Base-by-base conservation (phyloP, 2,888 invertebrate species). In the Alcis repandata region DNA sequence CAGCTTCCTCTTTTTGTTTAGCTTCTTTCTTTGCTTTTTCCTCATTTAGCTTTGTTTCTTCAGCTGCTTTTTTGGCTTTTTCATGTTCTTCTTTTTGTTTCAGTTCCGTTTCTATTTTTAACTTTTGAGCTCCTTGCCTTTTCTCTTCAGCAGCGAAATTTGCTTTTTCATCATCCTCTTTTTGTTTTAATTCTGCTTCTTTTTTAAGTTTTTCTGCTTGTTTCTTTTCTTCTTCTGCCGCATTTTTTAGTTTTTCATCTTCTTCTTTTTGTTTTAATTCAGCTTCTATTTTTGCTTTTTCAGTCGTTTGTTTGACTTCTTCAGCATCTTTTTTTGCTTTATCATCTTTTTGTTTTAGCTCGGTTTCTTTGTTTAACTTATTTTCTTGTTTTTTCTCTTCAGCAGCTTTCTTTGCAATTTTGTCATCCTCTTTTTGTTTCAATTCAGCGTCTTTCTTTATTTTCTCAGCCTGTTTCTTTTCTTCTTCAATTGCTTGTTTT, bases 361-460 rank as follows among this genome's bases (percentile, higher is more conserved):
- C 32, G 45, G 15, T 11, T 40, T 56, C 63, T 48, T 32, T 60
- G n/a, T 58, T 48, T 19, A 1, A 46, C 8, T 54, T 27, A n/a
- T 33, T 11, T 45, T 68, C 57, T 22, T 46, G 4, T 46, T 43
- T 46, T 46, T 45, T 74, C 56, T 46, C 49, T 27, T 51, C 32
- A 27, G 27, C 51, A 1, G 8, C 9, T 13, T 22, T 11, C 3
- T 7, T 2, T 13, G 45, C 13, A 13, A 22, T 45, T 20, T 13
- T 6, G 1, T 32, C 13, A 11, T 43, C 63, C 56, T 68, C 59
- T 9, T 48, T 54, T 62, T 73, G 62, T 51, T 70, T 69, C 20
- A 70, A 17, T 10, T 51, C 51, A 17, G 33, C 51, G 0, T 51
- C 36, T 36, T 51, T 33, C 11, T 51, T 51, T 15, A 10, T 46